Evolutionary conservation across 2,797 vertebrate species (phyloP), one percentile per base, ranked within the genome.

Genomic region (Coccyzus lansbergi): DNA sequence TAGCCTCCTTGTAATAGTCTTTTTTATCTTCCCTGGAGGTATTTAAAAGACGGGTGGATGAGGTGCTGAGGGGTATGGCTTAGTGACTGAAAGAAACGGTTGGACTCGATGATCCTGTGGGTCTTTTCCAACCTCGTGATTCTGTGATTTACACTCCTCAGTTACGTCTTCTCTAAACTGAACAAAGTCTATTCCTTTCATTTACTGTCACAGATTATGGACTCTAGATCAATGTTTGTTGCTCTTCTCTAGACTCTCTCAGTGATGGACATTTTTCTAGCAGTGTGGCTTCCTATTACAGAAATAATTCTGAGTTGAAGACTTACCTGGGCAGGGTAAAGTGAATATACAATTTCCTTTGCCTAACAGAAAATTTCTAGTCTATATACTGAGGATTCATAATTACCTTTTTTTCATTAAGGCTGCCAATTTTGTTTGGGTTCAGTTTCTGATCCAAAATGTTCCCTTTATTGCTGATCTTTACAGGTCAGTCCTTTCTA

Each of bases 331-430:
- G 18, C n/a, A 64, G 4, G 7, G 8, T 25, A 52, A 74, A 71
- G 12, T 49, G 15, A 83, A 91, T 78, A 38, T 64, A 44, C 12
- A 29, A 18, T 83, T 93, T 83, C 9, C 12, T 67, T 86, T 80
- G 38, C 62, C 55, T 75, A 51, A 33, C 10, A 31, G 49, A 22
- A 40, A 71, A 34, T 53, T 88, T 81, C 22, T 58, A 34, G 4
- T 22, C 55, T 60, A 11, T 0, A 2, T 1, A 6, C 71, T 48
- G 51, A 49, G 24, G 5, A 68, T 60, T 88, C 16, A 25, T 88
- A 81, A 85, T 93, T 87, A 67, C 11, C 59, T n/a, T 75, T 91
- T 91, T 88, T 71, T 56, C 29, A 68, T 91, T 78, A 81, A 83
- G 40, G 15, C 16, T 83, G 28, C 16, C 81, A 79, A 46, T 86